Base-by-base conservation (phyloP, 2,888 invertebrate genomes). In the Cheilosia pagana region DNA sequence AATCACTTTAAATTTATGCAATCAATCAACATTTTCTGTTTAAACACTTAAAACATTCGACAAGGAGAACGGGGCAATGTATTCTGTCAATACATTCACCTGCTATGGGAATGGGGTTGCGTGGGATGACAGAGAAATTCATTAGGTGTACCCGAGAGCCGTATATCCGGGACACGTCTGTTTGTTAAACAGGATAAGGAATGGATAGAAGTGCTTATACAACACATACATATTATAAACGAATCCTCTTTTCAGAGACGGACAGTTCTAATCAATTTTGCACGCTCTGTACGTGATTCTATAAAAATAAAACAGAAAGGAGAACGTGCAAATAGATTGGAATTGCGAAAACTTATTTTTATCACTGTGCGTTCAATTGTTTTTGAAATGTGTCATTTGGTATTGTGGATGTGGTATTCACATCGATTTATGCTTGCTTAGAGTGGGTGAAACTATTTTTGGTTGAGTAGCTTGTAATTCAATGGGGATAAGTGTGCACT, bases 1-100 rank as follows among this genome's bases (percentile, higher is more conserved):
- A 10, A 10, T 21, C n/a, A n/a, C 28, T 55, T 74, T 53, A 21
- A 62, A 62, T 28, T 52, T 12, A 12, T 16, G 16, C 7, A 6
- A 19, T 45, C 45, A n/a, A 35, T 35, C 35, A 35, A 12, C 2
- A 28, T 45, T 45, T 10, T 1, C 19, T n/a, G 45, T 45, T 45
- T 45, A 45, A 16, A 19, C 8, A 45, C 16, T 45, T 45, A 6
- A 19, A 19, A 10, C 45, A 16, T 45, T 45, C 45, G 16, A 19
- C 8, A 10, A 10, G 8, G 1, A 3, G 10, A 8, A 19, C 8
- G 19, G 8, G 8, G 16, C 1, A 43, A 8, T n/a, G 43, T 7
- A 43, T 16, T n/a, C 43, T 43, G 4, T 16, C 16, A 16, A 16
- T n/a, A 41, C 2, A 43, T 19, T 45, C 16, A 19, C 8, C 41